Percentiles rank a stretch among this genome's conserved stretches.
Conservation (phyloP, 2,797 vertebrate genomes). For the Sarcophilus harrisii region DNA sequence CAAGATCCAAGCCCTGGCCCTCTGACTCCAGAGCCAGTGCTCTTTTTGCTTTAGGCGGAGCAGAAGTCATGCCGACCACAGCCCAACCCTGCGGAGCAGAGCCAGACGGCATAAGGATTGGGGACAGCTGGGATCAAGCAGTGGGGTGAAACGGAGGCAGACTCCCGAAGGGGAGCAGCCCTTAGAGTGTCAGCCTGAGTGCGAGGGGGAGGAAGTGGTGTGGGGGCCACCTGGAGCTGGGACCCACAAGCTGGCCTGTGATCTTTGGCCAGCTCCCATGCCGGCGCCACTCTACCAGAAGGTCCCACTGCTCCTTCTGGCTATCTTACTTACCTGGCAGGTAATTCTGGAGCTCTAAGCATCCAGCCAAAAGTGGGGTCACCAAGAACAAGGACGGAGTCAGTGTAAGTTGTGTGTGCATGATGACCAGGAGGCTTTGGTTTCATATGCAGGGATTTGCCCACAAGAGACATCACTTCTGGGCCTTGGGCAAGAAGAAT, state of each 20-base stretch:
- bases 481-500: background rate
- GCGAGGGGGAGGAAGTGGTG: background rate
- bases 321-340: background rate
- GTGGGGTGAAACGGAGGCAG: rapidly evolving
- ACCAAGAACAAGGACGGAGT: background rate
- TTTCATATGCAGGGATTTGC: background rate
- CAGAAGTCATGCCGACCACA: background rate
- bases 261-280: background rate
- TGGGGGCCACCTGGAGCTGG: background rate
- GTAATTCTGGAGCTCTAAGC: background rate
- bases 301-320: background rate
- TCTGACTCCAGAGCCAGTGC: background rate
- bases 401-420: background rate
- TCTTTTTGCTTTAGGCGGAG: background rate
- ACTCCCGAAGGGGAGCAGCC: background rate
- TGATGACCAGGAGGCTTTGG: background rate
- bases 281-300: background rate
- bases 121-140: background rate
- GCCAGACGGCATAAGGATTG: background rate
- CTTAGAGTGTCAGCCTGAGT: no score
- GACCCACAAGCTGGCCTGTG: background rate
- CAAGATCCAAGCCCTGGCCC: background rate
- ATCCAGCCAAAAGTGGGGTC: background rate
- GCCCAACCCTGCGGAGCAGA: background rate
- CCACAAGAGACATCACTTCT: background rate